Evolutionary conservation across 2,888 invertebrate genomes (phyloP).

Genomic region (Ectemnius cavifrons): DNA sequence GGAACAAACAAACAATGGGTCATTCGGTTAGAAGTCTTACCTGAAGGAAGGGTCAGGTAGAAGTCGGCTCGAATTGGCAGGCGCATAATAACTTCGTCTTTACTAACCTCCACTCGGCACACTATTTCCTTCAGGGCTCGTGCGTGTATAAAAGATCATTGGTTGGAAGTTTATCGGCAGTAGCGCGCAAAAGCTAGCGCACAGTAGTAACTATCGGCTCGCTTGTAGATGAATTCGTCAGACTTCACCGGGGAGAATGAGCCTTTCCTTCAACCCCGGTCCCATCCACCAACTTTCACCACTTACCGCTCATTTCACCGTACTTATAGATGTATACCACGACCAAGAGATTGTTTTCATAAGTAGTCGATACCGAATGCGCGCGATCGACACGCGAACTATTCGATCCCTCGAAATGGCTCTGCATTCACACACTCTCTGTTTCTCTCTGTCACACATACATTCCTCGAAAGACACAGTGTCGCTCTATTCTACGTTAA

Average conservation of each 20-base stretch:
- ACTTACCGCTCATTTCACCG: no score
- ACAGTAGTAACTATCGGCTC: constrained; percentile 21
- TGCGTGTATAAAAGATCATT: constrained; percentile 34
- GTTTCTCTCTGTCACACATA: constrained; percentile 38
- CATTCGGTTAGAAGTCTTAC: no score
- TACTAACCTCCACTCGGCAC: constrained; percentile 49
- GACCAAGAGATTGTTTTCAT: no score
- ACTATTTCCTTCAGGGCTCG: constrained; percentile 47
- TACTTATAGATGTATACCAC: no score
- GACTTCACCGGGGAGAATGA: background rate
- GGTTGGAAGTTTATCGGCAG: background rate
- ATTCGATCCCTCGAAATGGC: constrained; percentile 1
- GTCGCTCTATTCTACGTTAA: constrained; percentile 63
- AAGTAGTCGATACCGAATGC: no score
- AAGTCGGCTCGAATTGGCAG: no score
- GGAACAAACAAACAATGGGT: constrained; percentile 18
- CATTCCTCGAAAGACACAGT: constrained; percentile 68
- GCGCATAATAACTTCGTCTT: constrained; percentile 21
- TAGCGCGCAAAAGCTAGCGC: constrained; percentile 13
- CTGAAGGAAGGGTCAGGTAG: no score
- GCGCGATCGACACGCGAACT: no score
- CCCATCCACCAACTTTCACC: no score
- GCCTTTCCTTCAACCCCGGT: background rate
- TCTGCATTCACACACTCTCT: constrained; percentile 66
- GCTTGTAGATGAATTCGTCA: constrained; percentile 12